Percentiles rank a stretch among this genome's conserved stretches.
Conservation (phyloP, 2,113 vertebrate species). For the Perca schrenkii region DNA sequence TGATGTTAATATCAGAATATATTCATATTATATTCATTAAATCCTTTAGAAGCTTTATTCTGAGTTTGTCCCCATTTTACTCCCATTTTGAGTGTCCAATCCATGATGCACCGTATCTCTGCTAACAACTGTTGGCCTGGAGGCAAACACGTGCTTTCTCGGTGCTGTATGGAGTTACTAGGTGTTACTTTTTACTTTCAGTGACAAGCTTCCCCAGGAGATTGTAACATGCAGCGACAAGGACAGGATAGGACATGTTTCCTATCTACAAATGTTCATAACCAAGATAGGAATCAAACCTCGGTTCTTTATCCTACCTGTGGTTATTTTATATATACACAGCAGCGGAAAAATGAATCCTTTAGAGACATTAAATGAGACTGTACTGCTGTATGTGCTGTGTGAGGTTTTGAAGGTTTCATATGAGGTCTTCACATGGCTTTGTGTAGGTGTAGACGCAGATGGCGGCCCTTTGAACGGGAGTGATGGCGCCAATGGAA, state of each 20-base stretch:
- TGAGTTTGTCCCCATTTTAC: too few species aligned
- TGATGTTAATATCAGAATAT: too few species aligned
- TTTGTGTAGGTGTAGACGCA: slow-evolving; percentile 52
- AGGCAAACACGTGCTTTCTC: too few species aligned
- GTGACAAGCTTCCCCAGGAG: too few species aligned
- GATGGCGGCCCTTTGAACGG: slow-evolving; percentile 58
- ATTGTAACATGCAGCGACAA: too few species aligned
- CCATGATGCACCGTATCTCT: too few species aligned
- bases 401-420: neutral
- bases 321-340: neutral
- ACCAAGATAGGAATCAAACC: neutral
- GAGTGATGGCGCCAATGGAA: slow-evolving; percentile 16
- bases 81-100: too few species aligned
- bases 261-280: neutral
- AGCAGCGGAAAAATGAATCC: neutral
- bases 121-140: too few species aligned
- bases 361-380: neutral
- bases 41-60: too few species aligned
- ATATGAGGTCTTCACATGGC: neutral
- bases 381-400: neutral
- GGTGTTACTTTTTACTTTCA: too few species aligned
- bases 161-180: too few species aligned
- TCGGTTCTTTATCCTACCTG: neutral
- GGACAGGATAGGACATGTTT: neutral
- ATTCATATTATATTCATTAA: too few species aligned